Conservation (phyloP, 2,113 vertebrate genomes). For the Struthio camelus region DNA sequence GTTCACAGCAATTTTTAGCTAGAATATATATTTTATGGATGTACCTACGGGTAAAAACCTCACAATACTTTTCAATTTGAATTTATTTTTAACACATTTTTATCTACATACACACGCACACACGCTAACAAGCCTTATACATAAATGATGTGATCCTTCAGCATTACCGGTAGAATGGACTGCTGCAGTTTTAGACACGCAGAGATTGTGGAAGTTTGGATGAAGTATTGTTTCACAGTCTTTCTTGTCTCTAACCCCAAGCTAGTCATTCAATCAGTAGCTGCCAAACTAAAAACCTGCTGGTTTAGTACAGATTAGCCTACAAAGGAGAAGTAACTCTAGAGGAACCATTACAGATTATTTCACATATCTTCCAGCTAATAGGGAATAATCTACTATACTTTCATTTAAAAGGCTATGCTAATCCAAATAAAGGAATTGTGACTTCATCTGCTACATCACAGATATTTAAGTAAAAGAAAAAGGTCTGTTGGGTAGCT, state of each 20-base stretch:
- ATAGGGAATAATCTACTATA: neutral
- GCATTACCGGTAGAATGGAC: neutral
- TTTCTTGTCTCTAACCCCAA: neutral
- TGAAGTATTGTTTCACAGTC: neutral
- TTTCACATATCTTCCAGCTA: neutral
- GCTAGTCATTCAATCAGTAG: neutral
- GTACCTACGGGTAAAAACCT: neutral
- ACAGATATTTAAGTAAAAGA: neutral
- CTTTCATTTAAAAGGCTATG: neutral
- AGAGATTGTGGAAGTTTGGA: neutral
- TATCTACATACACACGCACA: neutral
- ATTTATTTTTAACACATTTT: neutral
- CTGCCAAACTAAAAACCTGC: neutral
- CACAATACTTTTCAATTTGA: neutral
- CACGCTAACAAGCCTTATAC: neutral
- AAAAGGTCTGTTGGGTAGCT: neutral
- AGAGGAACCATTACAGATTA: rapidly evolving
- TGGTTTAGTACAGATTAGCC: neutral
- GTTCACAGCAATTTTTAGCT: neutral
- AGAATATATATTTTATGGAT: neutral
- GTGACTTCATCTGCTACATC: no score
- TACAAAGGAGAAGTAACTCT: neutral
- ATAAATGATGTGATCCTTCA: neutral
- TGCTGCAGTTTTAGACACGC: neutral
- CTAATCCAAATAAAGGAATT: neutral